Percentiles rank a stretch among this genome's conserved stretches.
These are phyloP conservation scores for Lemur catta DNA, from an alignment of 2,797 vertebrate species.

Conservation along the genomic window DNA sequence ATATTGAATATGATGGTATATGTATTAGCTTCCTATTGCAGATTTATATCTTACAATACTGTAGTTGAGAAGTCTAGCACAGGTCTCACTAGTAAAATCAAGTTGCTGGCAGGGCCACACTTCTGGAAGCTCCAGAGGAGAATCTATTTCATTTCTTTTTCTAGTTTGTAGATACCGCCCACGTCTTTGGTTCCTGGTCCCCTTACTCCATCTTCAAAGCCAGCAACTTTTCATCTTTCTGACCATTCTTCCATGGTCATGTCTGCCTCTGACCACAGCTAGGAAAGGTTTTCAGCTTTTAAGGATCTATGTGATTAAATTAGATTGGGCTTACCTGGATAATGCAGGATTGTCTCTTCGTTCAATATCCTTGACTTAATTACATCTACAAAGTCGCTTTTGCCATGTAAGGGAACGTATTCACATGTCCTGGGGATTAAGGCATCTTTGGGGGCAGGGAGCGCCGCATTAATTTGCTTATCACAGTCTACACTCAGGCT, in stretches of 20 bases:
- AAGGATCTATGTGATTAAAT: neutral
- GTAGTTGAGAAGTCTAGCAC: neutral
- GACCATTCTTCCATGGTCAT: neutral
- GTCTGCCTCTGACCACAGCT: neutral
- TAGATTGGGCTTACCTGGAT: neutral
- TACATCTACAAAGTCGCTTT: neutral
- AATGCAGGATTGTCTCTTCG: neutral
- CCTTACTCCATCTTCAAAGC: neutral
- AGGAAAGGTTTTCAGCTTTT: neutral
- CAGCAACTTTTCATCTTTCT: neutral
- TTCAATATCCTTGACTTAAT: neutral
- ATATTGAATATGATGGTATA: neutral
- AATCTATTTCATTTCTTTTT: neutral
- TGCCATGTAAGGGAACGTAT: neutral
- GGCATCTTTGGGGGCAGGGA: neutral
- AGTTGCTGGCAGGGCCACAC: neutral
- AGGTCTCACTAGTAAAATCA: neutral
- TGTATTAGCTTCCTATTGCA: neutral
- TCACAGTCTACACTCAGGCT: neutral
- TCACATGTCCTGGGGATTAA: neutral
- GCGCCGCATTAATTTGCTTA: neutral
- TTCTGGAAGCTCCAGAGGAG: neutral
- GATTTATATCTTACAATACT: neutral
- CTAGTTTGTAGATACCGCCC: neutral
- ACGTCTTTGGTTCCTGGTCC: neutral